phyloP scores from a whole-genome alignment of 2,797 vertebrate genomes.

The Toxotes lorentzi region DNA sequence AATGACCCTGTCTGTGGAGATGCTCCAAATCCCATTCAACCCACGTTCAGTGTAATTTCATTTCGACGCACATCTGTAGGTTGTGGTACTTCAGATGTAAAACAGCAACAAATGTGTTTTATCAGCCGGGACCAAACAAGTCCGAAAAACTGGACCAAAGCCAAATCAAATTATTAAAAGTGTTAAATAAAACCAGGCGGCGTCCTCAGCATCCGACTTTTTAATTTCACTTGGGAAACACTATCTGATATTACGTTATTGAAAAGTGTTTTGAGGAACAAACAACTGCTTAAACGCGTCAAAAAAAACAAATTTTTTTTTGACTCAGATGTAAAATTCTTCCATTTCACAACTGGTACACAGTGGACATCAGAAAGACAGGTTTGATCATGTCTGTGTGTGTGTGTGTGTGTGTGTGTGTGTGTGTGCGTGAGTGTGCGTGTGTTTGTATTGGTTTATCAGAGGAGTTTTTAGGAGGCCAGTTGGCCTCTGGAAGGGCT shows the following conservation, averaged over 20 bases:
- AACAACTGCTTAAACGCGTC: not conserved
- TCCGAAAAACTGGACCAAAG: not conserved
- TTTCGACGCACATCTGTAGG: not conserved
- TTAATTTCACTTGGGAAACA: slow-evolving; percentile 9
- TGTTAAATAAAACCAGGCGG: not conserved
- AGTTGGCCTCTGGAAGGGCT: slow-evolving; percentile 50
- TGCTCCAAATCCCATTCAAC: not conserved
- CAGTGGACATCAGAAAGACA: slow-evolving; percentile 53
- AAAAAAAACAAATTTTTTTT: slow-evolving; percentile 15
- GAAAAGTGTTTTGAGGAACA: slow-evolving; percentile 43
- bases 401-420: slow-evolving; percentile 57
- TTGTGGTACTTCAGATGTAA: slow-evolving; percentile 6
- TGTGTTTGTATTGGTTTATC: slow-evolving; percentile 69
- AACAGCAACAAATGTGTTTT: not conserved
- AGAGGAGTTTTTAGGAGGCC: slow-evolving; percentile 69
- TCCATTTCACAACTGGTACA: slow-evolving; percentile 62
- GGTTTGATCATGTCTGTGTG: slow-evolving; percentile 39
- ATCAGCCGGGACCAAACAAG: not conserved
- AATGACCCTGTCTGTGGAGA: not conserved
- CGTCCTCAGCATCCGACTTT: not conserved
- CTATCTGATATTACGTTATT: slow-evolving; percentile 3
- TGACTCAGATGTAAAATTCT: slow-evolving; percentile 53
- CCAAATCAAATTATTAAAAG: slow-evolving; percentile 15
- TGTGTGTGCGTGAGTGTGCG: slow-evolving; percentile 48
- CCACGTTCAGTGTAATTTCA: not conserved